Evolutionary conservation across 2,888 invertebrate genomes (phyloP), one percentile per base, ranked within the genome.

Genomic region (Polia nebulosa): DNA sequence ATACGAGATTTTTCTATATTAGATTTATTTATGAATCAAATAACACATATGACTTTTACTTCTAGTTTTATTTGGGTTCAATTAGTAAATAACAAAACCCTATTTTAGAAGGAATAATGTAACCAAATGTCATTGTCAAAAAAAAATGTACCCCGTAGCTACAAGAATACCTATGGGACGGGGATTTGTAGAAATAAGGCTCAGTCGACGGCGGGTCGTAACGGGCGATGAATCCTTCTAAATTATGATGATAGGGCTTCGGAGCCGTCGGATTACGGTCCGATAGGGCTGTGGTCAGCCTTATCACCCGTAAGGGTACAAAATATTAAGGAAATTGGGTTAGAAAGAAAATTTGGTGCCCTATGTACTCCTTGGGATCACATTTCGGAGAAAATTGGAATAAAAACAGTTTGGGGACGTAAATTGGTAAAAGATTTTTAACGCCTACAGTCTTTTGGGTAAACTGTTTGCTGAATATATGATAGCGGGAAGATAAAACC

Each of bases 221-320:
- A 80, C 59, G 36, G 41, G 64, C 81, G 51, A 78, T 67, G 76
- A 68, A 72, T 76, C 71, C 67, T 49, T 51, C 63, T 76, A 78
- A 81, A 74, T 83, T 83, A 83, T 76, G 72, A 69, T 81, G 76
- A 79, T 79, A 81, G 59, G 57, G 56, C 51, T 60, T 49, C 57
- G 20, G 45, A 60, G 52, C 55, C 53, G 47, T 41, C 39, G 81
- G 74, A 74, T 75, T 76, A 74, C 58, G 72, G 70, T 22, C 70
- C 44, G 67, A 83, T 83, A 72, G 72, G 60, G 52, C 57, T 49
- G 64, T 63, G 82, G 82, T 79, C 74, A 79, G 52, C 59, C 62
- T 60, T 81, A 83, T 81, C 82, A 56, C 53, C 29, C 34, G 22
- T 76, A 55, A 68, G 41, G 70, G 70, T 55, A 52, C 53, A 69